Evolutionary conservation across 2,113 vertebrate species (phyloP), one percentile per base, ranked within the genome.

Genomic region (Clarias magur): DNA sequence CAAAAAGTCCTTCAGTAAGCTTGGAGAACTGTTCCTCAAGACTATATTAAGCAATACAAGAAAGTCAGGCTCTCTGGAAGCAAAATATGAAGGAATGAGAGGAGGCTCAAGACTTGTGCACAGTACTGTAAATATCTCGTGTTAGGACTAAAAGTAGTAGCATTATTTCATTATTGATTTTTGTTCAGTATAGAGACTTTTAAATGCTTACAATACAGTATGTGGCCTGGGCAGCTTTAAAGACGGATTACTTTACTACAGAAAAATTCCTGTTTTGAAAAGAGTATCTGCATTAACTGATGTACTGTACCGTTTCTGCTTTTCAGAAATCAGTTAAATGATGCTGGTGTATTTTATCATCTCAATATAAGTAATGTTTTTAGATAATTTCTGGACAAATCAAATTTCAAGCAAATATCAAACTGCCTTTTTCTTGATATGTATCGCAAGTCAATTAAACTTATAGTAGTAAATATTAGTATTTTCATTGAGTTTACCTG

Each of bases 101-200:
- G 48, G 48, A 48, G 48, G 48, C 48, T 48, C 48, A 48, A 48
- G 0, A 48, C 48, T 48, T 48, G 7, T 48, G 7, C 48, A 48
- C 48, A 8, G 7, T 48, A 48, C 48, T 48, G 48, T 30, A 8
- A 80, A 34, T 80, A 3, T 78, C 25, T 67, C 25, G 57, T 12
- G 30, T 60, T 87, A 62, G 86, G 86, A 65, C 4, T 30, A 78
- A 81, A 90, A 72, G 11, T 88, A 91, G 30, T 34, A 34, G 30
- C 2, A 25, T 54, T 15, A 73, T 65, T 63, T 42, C 25, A 30
- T n/a, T 75, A 80, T 11, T 79, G 42, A 56, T 54, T 85, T 48
- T 56, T 10, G 54, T 38, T 42, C 73, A 78, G 59, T 62, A 56
- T 4, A 34, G 56, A 60, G 3, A 80, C 60, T 59, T 21, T 2